Percentiles rank a stretch among this genome's conserved stretches.
These are phyloP conservation scores for Diadophis punctatus DNA, from an alignment of 2,113 vertebrate species.

Conservation along the genomic window DNA sequence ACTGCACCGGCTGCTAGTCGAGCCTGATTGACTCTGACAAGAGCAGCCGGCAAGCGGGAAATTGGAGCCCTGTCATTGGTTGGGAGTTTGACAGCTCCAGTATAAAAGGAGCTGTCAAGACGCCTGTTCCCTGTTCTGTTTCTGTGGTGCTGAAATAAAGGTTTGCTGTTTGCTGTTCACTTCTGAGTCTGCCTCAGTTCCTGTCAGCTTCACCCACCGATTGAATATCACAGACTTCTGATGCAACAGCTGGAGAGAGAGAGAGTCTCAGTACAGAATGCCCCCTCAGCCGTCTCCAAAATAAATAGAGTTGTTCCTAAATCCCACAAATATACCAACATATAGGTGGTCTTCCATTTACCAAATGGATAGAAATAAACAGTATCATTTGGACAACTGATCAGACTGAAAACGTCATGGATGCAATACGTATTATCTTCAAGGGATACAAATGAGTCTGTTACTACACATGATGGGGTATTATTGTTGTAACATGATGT, in stretches of 20 bases:
- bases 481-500: neutral
- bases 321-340: neutral
- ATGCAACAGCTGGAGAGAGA: neutral
- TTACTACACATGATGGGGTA: neutral
- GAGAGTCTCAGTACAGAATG: neutral
- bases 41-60: no score
- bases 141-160: no score
- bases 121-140: no score
- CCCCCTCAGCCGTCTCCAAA: neutral
- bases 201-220: no score
- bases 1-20: no score
- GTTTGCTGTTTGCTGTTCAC: no score
- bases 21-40: no score
- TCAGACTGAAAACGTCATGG: neutral
- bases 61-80: no score
- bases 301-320: neutral
- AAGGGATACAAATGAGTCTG: neutral
- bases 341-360: neutral
- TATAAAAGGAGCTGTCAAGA: no score
- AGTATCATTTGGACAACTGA: neutral
- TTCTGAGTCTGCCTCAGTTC: no score
- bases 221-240: no score
- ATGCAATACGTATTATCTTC: neutral
- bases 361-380: neutral
- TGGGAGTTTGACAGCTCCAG: no score